These are phyloP conservation scores for Tetramorium simillimum DNA, from an alignment of 1,140 invertebrate genomes.

Conservation along the genomic window DNA sequence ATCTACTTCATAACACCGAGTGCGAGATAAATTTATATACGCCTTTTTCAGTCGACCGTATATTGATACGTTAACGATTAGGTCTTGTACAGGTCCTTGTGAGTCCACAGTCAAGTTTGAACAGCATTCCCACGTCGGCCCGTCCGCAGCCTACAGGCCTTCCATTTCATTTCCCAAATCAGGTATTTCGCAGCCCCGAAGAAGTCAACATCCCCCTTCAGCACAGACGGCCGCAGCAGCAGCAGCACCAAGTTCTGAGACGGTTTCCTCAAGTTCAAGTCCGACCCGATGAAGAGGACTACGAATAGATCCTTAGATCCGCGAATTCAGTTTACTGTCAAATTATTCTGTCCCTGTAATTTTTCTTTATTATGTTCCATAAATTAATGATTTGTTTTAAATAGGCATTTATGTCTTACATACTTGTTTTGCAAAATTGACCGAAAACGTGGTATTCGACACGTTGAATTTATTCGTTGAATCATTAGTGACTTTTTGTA, in stretches of 20 bases:
- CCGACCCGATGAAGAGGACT: slow-evolving; percentile 83
- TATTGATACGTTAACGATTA: slow-evolving; percentile 50
- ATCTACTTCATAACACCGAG: background rate
- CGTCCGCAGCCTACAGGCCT: slow-evolving; percentile 76
- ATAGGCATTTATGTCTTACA: background rate
- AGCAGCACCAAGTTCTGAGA: slow-evolving; percentile 75
- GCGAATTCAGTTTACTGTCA: background rate
- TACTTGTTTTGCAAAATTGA: background rate
- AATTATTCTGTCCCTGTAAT: slow-evolving; percentile 5
- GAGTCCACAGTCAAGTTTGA: slow-evolving; percentile 74
- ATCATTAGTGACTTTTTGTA: background rate
- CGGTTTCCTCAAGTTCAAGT: slow-evolving; percentile 84
- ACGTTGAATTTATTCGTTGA: background rate
- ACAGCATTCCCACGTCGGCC: slow-evolving; percentile 80
- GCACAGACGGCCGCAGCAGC: slow-evolving; percentile 88
- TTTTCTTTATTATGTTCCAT: background rate
- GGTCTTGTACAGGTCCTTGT: slow-evolving; percentile 62
- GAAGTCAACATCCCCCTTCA: slow-evolving; percentile 94
- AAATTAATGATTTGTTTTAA: background rate
- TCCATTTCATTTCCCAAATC: slow-evolving; percentile 83
- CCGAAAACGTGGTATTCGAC: background rate
- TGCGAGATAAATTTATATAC: background rate
- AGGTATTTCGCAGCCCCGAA: slow-evolving; percentile 93
- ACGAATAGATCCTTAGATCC: slow-evolving; percentile 75
- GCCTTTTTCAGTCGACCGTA: background rate